Base-by-base conservation (phyloP, 1,140 invertebrate genomes). In the Aphelinus certus region DNA sequence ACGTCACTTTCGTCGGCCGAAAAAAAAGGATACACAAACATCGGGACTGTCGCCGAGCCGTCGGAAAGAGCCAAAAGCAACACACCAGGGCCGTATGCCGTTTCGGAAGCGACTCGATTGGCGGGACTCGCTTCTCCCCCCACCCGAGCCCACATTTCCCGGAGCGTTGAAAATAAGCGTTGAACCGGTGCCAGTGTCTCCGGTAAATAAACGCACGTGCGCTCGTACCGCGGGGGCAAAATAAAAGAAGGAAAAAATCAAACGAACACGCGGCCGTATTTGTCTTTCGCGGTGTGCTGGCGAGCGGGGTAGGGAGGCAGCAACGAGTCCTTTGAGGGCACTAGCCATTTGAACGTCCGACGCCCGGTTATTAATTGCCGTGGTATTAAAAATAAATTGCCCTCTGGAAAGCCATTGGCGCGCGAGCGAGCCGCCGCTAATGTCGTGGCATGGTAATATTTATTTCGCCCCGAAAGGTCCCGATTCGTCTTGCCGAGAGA, bases 121-220 rank as follows among this genome's bases (percentile, higher is more conserved):
- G 0, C 26, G 26, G 26, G 26, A 26, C 26, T 26, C 26, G 26
- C 26, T 26, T 26, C 26, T 26, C 26, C 26, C 26, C 26, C 26
- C 26, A 26, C 26, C 26, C 26, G 26, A 26, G 26, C 26, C 26
- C 26, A 26, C 26, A 26, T 26, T 26, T 26, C 26, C 26, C 26
- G 26, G 26, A 26, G 26, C 26, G 26, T 26, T 79, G 76, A 84
- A 84, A 84, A 84, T 84, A 84, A 78, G 76, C 71, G 55, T 83
- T 84, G 83, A 83, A 80, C 76, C 79, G 77, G 61, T 81, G 83
- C 83, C 83, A 84, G 75, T 71, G 73, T 79, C 78, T 83, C 78
- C 4, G 48, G 76, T 74, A 82, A 80, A 83, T 81, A 82, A 80
- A 81, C 75, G 68, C 56, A 63, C 55, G 43, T 56, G 71, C 45